These are phyloP conservation scores for Microplitis mediator DNA, from an alignment of 1,140 invertebrate species.

Conservation along the genomic window DNA sequence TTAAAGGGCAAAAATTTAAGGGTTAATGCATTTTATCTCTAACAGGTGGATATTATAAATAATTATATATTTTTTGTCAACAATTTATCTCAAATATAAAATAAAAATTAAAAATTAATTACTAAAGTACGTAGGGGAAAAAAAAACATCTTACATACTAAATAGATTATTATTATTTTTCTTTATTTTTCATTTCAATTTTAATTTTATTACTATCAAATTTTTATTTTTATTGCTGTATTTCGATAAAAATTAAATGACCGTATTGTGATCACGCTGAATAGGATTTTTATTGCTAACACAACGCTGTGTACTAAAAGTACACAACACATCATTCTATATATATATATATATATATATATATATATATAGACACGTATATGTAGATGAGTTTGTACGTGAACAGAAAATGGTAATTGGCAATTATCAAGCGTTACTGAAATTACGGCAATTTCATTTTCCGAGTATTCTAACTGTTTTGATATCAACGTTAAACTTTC, in stretches of 20 bases:
- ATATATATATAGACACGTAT: too few species aligned
- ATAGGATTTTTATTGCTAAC: background rate
- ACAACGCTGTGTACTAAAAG: background rate
- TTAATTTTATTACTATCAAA: background rate
- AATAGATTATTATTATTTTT: background rate
- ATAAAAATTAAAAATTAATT: background rate
- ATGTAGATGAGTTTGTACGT: background rate
- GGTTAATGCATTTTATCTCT: background rate
- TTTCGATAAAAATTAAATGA: constrained; percentile 1
- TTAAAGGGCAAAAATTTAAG: constrained; percentile 22
- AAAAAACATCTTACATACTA: background rate
- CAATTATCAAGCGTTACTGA: constrained; percentile 25
- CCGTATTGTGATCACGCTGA: background rate
- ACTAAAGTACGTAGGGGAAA: background rate
- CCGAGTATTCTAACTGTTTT: background rate
- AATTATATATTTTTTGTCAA: background rate
- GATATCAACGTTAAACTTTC: constrained; percentile 1
- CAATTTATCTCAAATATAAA: too few species aligned
- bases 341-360: background rate
- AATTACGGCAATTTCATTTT: constrained; percentile 24
- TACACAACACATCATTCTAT: background rate
- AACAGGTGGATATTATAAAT: constrained; percentile 2
- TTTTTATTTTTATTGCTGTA: background rate
- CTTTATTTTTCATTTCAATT: background rate
- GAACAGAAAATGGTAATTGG: constrained; percentile 19